phyloP scores from a whole-genome alignment of 2,113 vertebrate species.

The Crotalus tigris region DNA sequence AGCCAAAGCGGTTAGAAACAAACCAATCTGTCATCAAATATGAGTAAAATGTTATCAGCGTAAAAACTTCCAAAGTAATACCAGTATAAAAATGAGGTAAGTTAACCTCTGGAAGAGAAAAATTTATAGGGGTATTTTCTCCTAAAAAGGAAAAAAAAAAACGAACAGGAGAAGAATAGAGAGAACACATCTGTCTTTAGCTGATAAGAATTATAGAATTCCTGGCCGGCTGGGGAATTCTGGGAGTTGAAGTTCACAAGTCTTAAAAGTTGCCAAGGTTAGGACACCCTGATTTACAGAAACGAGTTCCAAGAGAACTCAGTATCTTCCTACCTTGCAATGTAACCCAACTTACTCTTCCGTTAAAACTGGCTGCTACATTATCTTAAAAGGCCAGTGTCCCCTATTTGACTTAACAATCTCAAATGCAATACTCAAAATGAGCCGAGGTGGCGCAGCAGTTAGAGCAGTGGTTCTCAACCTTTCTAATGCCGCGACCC shows the following conservation, averaged over 20 bases:
- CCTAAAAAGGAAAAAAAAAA: not conserved
- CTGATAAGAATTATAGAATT: not conserved
- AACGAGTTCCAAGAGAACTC: not conserved
- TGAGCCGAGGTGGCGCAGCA: no score
- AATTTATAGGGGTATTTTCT: not conserved
- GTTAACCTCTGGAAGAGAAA: not conserved
- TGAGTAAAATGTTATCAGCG: not conserved
- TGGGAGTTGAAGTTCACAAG: not conserved
- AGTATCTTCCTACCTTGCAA: not conserved
- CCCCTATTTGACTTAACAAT: not conserved
- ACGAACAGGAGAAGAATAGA: not conserved
- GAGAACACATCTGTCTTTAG: not conserved
- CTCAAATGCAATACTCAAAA: not conserved
- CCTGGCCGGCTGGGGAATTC: not conserved
- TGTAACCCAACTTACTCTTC: not conserved
- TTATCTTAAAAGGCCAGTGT: not conserved
- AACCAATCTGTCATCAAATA: not conserved
- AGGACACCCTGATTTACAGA: not conserved
- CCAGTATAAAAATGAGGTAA: not conserved
- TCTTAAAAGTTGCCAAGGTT: not conserved
- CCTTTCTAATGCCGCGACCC: no score
- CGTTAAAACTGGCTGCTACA: not conserved
- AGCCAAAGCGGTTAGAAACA: not conserved
- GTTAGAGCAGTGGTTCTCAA: no score
- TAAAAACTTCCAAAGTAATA: not conserved